Conservation (phyloP, 2,113 vertebrate genomes). For the Istiophorus platypterus region DNA sequence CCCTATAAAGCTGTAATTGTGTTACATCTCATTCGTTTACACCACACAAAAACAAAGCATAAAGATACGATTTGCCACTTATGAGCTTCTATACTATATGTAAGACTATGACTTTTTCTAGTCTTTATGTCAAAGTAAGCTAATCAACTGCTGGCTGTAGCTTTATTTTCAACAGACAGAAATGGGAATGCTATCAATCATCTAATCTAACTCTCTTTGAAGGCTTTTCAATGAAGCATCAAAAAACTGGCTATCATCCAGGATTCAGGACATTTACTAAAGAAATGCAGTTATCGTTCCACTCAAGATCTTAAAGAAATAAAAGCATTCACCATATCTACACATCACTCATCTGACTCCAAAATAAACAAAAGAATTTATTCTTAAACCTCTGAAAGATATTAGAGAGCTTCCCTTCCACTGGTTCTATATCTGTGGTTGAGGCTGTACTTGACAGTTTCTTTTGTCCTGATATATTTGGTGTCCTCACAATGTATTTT, state of each 20-base stretch:
- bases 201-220: not conserved
- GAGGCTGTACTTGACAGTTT: slow-evolving; percentile 34
- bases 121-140: not conserved
- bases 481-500: slow-evolving; percentile 53
- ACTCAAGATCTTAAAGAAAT: slow-evolving; percentile 17
- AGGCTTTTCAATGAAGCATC: slow-evolving; percentile 1
- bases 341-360: slow-evolving; percentile 53
- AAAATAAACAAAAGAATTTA: slow-evolving; percentile 30
- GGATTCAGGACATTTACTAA: not conserved
- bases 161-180: not conserved
- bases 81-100: not conserved
- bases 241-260: slow-evolving; percentile 1
- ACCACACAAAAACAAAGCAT: not conserved
- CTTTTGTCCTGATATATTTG: slow-evolving; percentile 55
- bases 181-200: not conserved
- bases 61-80: not conserved
- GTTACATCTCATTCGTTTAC: not conserved
- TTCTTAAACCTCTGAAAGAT: slow-evolving; percentile 57
- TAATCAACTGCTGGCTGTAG: not conserved
- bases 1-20: not conserved
- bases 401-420: slow-evolving; percentile 44
- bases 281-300: slow-evolving; percentile 14
- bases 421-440: slow-evolving; percentile 53
- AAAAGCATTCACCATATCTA: slow-evolving; percentile 35
- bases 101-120: not conserved